A percentile compares a stretch with the other conserved stretches of the same genome.
Conservation (phyloP, 2,888 invertebrate genomes). For the Nymphalis urticae region DNA sequence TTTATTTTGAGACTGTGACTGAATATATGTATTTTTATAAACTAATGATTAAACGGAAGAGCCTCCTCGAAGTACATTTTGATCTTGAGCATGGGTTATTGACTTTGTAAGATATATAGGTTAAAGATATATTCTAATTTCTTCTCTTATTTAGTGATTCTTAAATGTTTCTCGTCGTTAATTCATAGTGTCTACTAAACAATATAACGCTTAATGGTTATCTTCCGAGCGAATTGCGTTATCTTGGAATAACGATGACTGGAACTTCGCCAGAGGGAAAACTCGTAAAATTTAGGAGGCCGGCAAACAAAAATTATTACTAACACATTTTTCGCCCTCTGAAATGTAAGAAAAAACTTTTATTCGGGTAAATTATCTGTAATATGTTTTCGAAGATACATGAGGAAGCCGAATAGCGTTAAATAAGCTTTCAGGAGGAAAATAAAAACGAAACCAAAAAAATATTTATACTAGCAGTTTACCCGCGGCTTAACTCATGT, state of each 20-base stretch:
- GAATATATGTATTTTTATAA: too few relatives aligned
- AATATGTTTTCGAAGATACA: slow-evolving; percentile 8
- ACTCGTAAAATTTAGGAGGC: slow-evolving; percentile 48
- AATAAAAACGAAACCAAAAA: too few relatives aligned
- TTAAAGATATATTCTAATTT: too few relatives aligned
- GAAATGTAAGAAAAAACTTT: slow-evolving; percentile 26
- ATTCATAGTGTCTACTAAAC: slow-evolving; percentile 37
- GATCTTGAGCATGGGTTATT: too few relatives aligned
- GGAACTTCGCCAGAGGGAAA: slow-evolving; percentile 53
- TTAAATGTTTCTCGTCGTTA: not conserved
- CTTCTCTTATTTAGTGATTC: not conserved
- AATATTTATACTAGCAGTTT: too few relatives aligned
- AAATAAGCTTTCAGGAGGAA: too few relatives aligned
- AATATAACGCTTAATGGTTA: slow-evolving; percentile 54
- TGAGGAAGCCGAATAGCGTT: too few relatives aligned
- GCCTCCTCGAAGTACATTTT: too few relatives aligned
- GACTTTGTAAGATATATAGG: too few relatives aligned
- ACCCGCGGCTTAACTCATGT: too few relatives aligned
- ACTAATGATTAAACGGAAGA: too few relatives aligned
- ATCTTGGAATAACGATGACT: slow-evolving; percentile 57
- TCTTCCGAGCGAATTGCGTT: slow-evolving; percentile 57
- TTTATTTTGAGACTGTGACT: too few relatives aligned
- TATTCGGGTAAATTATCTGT: slow-evolving; percentile 6
- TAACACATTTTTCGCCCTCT: slow-evolving; percentile 43
- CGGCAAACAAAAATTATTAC: slow-evolving; percentile 55